A percentile compares a stretch with the other conserved stretches of the same genome.
phyloP scores from a whole-genome alignment of 1,140 invertebrate species.

The Mylabris phalerata region DNA sequence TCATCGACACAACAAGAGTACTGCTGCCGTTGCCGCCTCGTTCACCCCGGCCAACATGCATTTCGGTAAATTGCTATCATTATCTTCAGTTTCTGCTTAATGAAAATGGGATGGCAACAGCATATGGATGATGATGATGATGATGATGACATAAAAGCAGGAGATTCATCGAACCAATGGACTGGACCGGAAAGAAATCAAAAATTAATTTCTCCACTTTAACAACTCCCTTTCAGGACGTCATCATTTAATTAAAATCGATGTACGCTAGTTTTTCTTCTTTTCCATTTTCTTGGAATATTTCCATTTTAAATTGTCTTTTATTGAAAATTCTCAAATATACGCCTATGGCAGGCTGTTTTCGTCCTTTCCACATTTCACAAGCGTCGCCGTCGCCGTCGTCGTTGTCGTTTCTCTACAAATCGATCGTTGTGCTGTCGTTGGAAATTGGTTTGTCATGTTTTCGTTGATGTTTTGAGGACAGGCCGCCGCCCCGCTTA shows the following conservation, averaged over 20 bases:
- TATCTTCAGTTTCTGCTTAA: conserved; percentile 15
- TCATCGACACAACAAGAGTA: too few species aligned
- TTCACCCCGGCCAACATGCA: conserved; percentile 6
- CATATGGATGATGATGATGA: too few species aligned
- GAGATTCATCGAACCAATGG: too few species aligned
- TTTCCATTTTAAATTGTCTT: too few species aligned
- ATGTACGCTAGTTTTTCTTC: neutral
- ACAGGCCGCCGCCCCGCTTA: conserved; percentile 17
- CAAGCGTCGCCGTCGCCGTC: too few species aligned
- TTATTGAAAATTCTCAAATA: too few species aligned
- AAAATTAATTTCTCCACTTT: neutral
- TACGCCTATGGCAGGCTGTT: too few species aligned
- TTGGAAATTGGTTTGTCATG: conserved; percentile 23
- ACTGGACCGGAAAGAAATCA: too few species aligned
- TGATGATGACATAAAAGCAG: too few species aligned
- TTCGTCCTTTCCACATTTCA: too few species aligned
- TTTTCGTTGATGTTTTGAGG: conserved; percentile 20
- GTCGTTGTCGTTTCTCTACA: too few species aligned
- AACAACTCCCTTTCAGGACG: neutral
- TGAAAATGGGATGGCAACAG: conserved; percentile 6
- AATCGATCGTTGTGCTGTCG: conserved; percentile 14
- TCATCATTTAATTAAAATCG: neutral
- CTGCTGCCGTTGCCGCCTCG: too few species aligned
- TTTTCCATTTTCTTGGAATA: neutral
- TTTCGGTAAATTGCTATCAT: conserved; percentile 17